These are phyloP conservation scores for Brachyptera putata DNA, from an alignment of 2,888 invertebrate genomes.

Conservation along the genomic window DNA sequence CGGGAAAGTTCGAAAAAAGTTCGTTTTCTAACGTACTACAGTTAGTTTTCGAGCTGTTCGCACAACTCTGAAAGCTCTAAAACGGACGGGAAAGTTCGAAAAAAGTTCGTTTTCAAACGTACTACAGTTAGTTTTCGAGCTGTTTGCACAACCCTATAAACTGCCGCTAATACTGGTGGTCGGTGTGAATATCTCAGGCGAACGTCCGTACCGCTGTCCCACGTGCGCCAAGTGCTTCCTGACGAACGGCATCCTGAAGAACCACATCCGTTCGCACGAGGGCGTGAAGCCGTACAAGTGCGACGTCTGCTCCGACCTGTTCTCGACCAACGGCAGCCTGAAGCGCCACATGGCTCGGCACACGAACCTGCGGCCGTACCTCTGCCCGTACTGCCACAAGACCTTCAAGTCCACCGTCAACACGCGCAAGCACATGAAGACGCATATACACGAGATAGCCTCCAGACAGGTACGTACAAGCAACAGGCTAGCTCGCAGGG, in stretches of 20 bases:
- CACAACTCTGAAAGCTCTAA: no score
- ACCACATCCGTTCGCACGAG: conserved; percentile 52
- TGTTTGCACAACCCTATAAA: no score
- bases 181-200: no score
- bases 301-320: conserved; percentile 42
- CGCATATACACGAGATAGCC: conserved; percentile 53
- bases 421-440: conserved; percentile 62
- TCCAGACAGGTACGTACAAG: conserved; percentile 38
- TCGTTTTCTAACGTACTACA: no score
- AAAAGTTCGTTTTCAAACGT: no score
- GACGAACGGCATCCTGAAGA: conserved; percentile 53
- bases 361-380: conserved; percentile 47
- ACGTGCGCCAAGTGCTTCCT: conserved; percentile 46
- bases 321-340: conserved; percentile 54
- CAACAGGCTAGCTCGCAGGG: no score
- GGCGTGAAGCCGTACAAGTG: conserved; percentile 51
- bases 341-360: conserved; percentile 51
- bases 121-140: no score
- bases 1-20: no score
- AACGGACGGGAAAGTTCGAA: no score
- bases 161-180: no score
- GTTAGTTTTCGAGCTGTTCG: no score
- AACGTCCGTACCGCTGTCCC: conserved; percentile 42
- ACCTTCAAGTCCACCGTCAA: conserved; percentile 55
- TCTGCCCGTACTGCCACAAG: conserved; percentile 59